Evolutionary conservation across 1,140 invertebrate genomes (phyloP).

Genomic region (Heliconius melpomene): DNA sequence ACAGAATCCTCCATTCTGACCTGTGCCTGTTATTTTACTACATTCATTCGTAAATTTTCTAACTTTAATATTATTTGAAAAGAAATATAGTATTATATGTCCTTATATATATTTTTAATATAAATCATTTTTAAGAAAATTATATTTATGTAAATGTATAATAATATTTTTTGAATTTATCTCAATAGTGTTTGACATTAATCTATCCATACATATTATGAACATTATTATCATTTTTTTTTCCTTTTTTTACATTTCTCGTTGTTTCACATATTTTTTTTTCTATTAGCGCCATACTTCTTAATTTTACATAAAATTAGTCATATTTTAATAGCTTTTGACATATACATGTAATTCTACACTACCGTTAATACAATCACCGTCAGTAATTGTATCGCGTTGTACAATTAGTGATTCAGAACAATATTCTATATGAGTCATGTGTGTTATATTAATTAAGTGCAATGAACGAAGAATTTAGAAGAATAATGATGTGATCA

Average conservation of each 20-base stretch:
- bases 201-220: too few species aligned
- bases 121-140: too few species aligned
- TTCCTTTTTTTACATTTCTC: too few species aligned
- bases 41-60: neutral
- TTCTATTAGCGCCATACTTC: neutral
- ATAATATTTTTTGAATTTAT: too few species aligned
- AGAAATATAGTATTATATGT: too few species aligned
- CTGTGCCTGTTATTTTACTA: neutral
- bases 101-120: too few species aligned
- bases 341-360: neutral
- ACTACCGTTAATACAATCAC: slow-evolving; percentile 34
- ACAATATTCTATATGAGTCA: slow-evolving; percentile 42
- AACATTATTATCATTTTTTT: too few species aligned
- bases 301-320: neutral
- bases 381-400: slow-evolving; percentile 27
- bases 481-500: slow-evolving; percentile 58
- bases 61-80: neutral
- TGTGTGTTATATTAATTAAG: slow-evolving; percentile 51
- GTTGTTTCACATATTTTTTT: neutral
- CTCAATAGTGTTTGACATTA: too few species aligned
- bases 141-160: too few species aligned
- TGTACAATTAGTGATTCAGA: slow-evolving; percentile 68
- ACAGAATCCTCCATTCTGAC: slow-evolving; percentile 5
- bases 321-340: neutral
- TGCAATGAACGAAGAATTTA: slow-evolving; percentile 50